phyloP scores from a whole-genome alignment of 2,113 vertebrate genomes.

The Crotalus viridis region DNA sequence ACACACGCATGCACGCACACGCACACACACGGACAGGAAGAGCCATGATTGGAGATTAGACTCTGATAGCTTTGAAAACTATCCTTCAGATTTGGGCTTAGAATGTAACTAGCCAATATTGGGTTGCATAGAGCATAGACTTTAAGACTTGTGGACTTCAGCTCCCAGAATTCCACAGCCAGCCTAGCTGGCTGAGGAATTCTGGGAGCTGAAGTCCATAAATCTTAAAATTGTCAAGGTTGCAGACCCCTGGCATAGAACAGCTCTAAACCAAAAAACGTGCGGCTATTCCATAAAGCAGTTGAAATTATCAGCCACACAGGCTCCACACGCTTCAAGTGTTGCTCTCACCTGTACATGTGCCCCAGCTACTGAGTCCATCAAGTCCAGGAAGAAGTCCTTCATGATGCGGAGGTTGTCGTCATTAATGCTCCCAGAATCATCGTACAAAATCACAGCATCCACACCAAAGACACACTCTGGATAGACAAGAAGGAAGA shows the following conservation, averaged over 20 bases:
- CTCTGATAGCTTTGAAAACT: neutral
- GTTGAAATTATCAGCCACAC: neutral
- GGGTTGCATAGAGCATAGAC: neutral
- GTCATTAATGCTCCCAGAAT: conserved; percentile 45
- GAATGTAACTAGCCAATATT: neutral
- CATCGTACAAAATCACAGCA: conserved; percentile 60
- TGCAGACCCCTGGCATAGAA: neutral
- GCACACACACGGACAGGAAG: neutral
- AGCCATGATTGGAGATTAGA: neutral
- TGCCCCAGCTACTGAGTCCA: conserved; percentile 23
- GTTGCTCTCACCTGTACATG: conserved; percentile 48
- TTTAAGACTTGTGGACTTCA: too few relatives aligned
- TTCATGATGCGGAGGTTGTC: conserved; percentile 43
- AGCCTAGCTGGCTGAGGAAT: too few relatives aligned
- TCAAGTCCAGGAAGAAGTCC: conserved; percentile 47
- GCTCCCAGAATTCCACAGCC: too few relatives aligned
- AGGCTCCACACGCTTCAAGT: too few relatives aligned
- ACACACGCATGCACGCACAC: too few relatives aligned
- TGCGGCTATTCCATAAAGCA: neutral
- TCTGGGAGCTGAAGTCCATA: too few relatives aligned
- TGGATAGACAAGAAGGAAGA: conserved; percentile 11
- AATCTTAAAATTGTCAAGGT: too few relatives aligned
- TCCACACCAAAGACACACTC: conserved; percentile 56
- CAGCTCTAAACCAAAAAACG: neutral
- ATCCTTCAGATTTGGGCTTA: neutral